Percentiles rank a stretch among this genome's conserved stretches.
Evolutionary conservation across 2,113 vertebrate genomes (phyloP).

Genomic region (Ptilonorhynchus violaceus): DNA sequence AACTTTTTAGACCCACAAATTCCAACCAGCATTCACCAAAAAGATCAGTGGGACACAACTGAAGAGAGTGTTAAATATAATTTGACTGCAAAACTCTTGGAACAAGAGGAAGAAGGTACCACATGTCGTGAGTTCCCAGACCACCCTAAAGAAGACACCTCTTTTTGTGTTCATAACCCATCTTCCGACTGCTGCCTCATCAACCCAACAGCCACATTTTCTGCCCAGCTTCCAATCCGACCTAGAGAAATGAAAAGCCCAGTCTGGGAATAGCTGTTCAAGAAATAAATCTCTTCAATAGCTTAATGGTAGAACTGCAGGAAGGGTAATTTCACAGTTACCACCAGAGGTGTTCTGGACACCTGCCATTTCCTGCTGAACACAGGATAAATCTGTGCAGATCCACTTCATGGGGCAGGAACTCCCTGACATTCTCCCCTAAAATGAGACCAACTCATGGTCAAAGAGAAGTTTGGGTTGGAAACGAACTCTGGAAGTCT

Average conservation of each 20-base stretch:
- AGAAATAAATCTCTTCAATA: neutral
- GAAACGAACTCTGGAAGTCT: neutral
- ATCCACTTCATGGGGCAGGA: neutral
- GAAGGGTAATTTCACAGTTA: neutral
- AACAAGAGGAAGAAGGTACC: neutral
- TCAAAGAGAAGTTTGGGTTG: neutral
- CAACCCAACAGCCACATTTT: neutral
- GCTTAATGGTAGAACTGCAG: neutral
- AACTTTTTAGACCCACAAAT: neutral
- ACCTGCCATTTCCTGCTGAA: neutral
- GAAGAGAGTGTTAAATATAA: neutral
- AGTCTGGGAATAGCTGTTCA: neutral
- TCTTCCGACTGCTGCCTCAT: neutral
- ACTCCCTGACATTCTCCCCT: too few relatives aligned
- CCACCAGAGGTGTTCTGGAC: neutral
- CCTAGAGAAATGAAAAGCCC: neutral
- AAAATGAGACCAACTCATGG: neutral
- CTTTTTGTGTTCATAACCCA: neutral
- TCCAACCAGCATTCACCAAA: neutral
- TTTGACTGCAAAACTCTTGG: neutral
- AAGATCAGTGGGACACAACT: neutral
- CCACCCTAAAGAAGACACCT: neutral
- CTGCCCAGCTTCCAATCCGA: neutral
- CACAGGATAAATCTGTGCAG: neutral
- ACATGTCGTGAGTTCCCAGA: neutral